A percentile compares a stretch with the other conserved stretches of the same genome.
These are phyloP conservation scores for Stenopsyche tienmushanensis DNA, from an alignment of 1,140 invertebrate species.

Conservation along the genomic window DNA sequence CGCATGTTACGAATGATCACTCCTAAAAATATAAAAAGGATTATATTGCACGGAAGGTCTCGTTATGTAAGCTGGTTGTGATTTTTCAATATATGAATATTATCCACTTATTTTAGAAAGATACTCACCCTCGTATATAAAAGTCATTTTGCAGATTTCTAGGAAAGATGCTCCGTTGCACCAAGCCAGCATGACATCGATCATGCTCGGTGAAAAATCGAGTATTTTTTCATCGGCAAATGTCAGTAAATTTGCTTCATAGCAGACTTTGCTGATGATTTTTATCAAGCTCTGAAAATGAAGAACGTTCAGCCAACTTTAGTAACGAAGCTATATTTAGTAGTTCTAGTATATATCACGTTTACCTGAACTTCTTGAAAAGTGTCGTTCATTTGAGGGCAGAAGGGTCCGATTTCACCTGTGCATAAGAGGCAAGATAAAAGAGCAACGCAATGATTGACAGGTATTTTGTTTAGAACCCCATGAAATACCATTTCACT, in stretches of 20 bases:
- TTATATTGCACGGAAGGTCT: conserved; percentile 24
- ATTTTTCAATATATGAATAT: neutral
- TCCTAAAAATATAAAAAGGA: too few species aligned
- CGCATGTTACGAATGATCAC: conserved; percentile 98
- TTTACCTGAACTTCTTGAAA: too few species aligned
- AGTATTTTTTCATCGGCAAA: conserved; percentile 91
- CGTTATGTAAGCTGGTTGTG: neutral
- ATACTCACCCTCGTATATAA: conserved; percentile 88
- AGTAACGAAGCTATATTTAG: too few species aligned
- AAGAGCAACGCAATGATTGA: conserved; percentile 84
- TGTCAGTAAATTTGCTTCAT: conserved; percentile 88
- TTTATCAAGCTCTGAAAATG: conserved; percentile 78
- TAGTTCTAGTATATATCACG: too few species aligned
- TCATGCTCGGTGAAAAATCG: conserved; percentile 89
- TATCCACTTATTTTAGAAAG: neutral
- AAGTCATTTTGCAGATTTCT: conserved; percentile 94
- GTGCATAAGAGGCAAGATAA: conserved; percentile 97
- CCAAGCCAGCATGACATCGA: conserved; percentile 96
- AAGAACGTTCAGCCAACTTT: too few species aligned
- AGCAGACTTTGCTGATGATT: conserved; percentile 86
- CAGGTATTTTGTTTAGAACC: conserved; percentile 83
- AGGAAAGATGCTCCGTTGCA: conserved; percentile 92
- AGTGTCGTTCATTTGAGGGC: too few species aligned
- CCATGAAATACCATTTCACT: conserved; percentile 99
- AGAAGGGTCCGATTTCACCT: too few species aligned